Conservation (phyloP, 2,113 vertebrate genomes). For the Grantiella picta region DNA sequence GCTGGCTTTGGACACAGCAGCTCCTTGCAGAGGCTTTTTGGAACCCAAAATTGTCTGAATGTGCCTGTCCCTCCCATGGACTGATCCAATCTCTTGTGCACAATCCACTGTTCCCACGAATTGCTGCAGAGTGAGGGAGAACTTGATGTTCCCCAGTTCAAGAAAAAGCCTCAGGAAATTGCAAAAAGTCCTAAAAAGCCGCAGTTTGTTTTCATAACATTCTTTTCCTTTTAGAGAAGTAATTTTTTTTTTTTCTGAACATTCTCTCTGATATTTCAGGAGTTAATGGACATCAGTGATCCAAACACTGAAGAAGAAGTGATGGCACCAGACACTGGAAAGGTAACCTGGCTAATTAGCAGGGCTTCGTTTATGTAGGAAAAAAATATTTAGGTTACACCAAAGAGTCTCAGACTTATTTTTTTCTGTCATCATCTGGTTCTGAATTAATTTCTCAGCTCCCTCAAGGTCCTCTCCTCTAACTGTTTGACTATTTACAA, state of each 20-base stretch:
- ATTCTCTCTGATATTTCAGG: slow-evolving; percentile 18
- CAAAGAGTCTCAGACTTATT: not conserved
- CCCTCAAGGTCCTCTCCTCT: not conserved
- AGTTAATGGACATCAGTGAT: slow-evolving; percentile 12
- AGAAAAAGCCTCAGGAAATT: slow-evolving; percentile 65
- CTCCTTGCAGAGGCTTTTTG: slow-evolving; percentile 1
- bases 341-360: not conserved
- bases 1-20: not conserved
- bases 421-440: not conserved
- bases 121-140: slow-evolving; percentile 22
- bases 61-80: not conserved
- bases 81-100: not conserved
- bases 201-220: slow-evolving; percentile 58
- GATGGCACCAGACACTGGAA: not conserved
- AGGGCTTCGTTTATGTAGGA: not conserved
- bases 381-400: not conserved
- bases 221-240: slow-evolving; percentile 60
- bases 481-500: not conserved
- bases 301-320: not conserved
- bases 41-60: not conserved
- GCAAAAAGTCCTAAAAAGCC: slow-evolving; percentile 66
- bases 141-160: slow-evolving; percentile 54
- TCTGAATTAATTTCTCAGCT: not conserved
- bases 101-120: slow-evolving; percentile 45
- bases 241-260: not conserved